A percentile compares a stretch with the other conserved stretches of the same genome.
phyloP scores from a whole-genome alignment of 2,888 invertebrate species.

The Lepidochitona cinerea region DNA sequence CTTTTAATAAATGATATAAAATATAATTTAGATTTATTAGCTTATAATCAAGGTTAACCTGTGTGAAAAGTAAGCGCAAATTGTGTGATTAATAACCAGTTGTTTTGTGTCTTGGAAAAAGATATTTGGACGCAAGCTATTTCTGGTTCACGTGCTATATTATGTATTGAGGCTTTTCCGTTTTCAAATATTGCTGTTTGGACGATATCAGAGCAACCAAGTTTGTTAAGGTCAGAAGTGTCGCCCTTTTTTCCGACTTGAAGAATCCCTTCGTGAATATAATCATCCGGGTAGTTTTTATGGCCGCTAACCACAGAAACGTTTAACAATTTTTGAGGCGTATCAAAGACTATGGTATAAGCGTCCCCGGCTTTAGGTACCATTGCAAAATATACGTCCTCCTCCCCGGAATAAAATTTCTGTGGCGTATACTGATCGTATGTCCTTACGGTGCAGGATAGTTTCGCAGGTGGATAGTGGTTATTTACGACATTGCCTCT shows the following conservation, averaged over 20 bases:
- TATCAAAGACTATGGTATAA: constrained; percentile 33
- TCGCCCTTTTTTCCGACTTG: neutral
- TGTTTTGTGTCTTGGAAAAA: constrained; percentile 11
- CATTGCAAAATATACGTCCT: constrained; percentile 37
- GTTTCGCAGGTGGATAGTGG: constrained; percentile 65
- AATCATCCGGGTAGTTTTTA: neutral
- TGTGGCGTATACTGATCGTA: constrained; percentile 57
- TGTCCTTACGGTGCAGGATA: constrained; percentile 63
- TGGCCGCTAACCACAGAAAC: constrained; percentile 39
- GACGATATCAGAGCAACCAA: constrained; percentile 10
- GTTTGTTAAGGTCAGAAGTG: neutral
- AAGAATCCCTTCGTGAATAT: constrained; percentile 5
- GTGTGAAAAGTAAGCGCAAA: neutral
- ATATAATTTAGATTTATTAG: neutral
- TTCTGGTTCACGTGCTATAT: neutral
- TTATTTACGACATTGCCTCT: neutral
- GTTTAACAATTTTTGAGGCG: constrained; percentile 33
- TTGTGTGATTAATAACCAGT: constrained; percentile 10
- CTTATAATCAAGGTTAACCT: neutral
- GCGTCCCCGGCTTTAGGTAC: constrained; percentile 23
- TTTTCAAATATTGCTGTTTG: constrained; percentile 2
- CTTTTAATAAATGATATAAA: neutral
- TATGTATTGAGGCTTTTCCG: constrained; percentile 7
- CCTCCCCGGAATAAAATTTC: constrained; percentile 53
- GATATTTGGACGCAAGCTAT: constrained; percentile 17